Conservation (phyloP, 1,140 invertebrate species). For the Cryptotermes secundus region DNA sequence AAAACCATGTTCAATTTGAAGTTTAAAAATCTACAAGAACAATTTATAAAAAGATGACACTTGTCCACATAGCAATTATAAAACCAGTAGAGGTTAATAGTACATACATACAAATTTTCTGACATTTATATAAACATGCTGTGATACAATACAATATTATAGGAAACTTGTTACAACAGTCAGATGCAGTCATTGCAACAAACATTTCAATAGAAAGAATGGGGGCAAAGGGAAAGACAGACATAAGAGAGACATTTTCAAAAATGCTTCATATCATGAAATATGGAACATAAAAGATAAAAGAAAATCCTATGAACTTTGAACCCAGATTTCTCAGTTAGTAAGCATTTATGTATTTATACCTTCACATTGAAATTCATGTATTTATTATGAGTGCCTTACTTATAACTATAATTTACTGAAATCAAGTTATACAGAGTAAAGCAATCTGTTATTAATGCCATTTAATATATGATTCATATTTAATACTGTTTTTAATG, state of each 20-base stretch:
- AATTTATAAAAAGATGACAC: no score
- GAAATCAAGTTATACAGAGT: no score
- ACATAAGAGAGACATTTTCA: not conserved
- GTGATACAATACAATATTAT: not conserved
- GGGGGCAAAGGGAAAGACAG: not conserved
- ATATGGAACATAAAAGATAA: not conserved
- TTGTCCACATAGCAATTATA: no score
- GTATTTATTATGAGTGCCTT: not conserved
- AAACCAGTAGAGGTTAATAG: no score
- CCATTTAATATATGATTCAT: no score
- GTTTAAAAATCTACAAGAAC: no score
- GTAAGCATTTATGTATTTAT: not conserved
- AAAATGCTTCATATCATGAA: not conserved
- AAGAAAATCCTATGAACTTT: no score
- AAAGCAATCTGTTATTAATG: no score
- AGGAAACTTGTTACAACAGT: not conserved
- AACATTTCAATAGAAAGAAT: not conserved
- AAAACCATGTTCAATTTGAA: no score
- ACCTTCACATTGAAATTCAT: not conserved
- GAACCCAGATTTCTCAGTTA: no score
- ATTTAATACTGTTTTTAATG: no score
- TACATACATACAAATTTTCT: no score
- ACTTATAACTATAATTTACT: not conserved
- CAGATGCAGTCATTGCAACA: slow-evolving; percentile 11
- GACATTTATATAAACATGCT: not conserved